These are phyloP conservation scores for Ischnus inquisitorius DNA, from an alignment of 2,888 invertebrate genomes.

Conservation along the genomic window DNA sequence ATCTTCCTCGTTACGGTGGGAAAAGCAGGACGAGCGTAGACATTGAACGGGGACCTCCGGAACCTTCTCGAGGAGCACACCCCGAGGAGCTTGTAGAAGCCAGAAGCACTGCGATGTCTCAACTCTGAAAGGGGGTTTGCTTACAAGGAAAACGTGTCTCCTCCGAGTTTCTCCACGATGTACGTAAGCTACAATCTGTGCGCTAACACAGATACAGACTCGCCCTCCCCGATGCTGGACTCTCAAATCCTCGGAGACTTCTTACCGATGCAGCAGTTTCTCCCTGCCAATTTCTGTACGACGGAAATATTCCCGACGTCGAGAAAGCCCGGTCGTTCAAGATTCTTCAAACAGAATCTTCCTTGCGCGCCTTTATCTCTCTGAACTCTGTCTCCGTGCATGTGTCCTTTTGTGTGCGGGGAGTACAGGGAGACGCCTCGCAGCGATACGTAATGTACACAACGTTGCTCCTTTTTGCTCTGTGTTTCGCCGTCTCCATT, in stretches of 20 bases:
- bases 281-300: slow-evolving; percentile 4
- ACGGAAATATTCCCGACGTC: slow-evolving; percentile 23
- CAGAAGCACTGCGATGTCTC: slow-evolving; percentile 46
- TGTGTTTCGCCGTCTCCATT: too few relatives aligned
- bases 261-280: slow-evolving; percentile 38
- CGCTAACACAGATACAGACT: not conserved
- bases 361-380: not conserved
- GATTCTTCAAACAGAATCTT: slow-evolving; percentile 37
- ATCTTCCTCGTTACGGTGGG: slow-evolving; percentile 62
- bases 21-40: slow-evolving; percentile 44
- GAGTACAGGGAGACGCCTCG: too few relatives aligned
- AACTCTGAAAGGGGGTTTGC: slow-evolving; percentile 38
- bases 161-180: slow-evolving; percentile 41
- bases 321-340: slow-evolving; percentile 7
- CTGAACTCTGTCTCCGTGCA: not conserved
- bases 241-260: slow-evolving; percentile 41
- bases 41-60: slow-evolving; percentile 48
- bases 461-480: too few relatives aligned
- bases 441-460: too few relatives aligned
- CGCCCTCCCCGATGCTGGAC: slow-evolving; percentile 26
- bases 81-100: slow-evolving; percentile 29
- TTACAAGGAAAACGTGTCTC: slow-evolving; percentile 45
- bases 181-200: not conserved
- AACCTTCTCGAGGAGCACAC: slow-evolving; percentile 24
- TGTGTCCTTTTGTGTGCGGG: too few relatives aligned